Percentiles rank a stretch among this genome's conserved stretches.
phyloP scores from a whole-genome alignment of 2,888 invertebrate species.

The Liodrosophila aerea region DNA sequence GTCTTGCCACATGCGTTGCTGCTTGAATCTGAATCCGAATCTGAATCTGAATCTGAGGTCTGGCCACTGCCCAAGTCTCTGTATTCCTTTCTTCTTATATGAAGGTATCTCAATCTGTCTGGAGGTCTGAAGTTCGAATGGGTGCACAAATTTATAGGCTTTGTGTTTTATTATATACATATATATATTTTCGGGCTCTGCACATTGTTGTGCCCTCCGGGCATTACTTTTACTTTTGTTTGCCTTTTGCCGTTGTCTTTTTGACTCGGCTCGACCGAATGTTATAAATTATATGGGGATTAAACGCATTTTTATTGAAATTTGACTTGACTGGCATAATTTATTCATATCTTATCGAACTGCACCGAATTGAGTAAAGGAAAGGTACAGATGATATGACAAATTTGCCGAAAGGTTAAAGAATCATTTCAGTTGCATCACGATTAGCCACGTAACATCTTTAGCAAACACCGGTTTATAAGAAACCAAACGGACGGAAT shows the following conservation, averaged over 20 bases:
- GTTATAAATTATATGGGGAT: conserved; percentile 57
- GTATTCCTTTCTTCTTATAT: conserved; percentile 25
- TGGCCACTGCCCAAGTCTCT: conserved; percentile 1
- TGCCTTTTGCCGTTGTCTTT: conserved; percentile 17
- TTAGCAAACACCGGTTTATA: too few relatives aligned
- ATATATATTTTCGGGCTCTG: conserved; percentile 13
- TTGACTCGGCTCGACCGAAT: conserved; percentile 21
- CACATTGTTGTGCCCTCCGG: conserved; percentile 14
- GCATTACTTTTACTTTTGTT: conserved; percentile 57
- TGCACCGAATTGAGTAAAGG: not conserved
- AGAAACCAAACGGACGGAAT: too few relatives aligned
- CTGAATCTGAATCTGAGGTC: conserved; percentile 7
- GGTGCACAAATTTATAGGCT: conserved; percentile 53
- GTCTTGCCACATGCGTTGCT: conserved; percentile 62
- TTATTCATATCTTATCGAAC: conserved; percentile 40
- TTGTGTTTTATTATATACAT: conserved; percentile 1
- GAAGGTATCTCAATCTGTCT: conserved; percentile 72
- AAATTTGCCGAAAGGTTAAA: conserved; percentile 27
- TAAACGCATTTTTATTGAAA: conserved; percentile 63
- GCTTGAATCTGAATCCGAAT: conserved; percentile 9
- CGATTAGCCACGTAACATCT: not conserved
- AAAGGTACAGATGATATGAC: conserved; percentile 17
- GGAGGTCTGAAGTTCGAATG: conserved; percentile 30
- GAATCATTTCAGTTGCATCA: conserved; percentile 18
- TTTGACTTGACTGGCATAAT: conserved; percentile 58